Conservation (phyloP, 2,888 invertebrate species). For the Tipula helvola region DNA sequence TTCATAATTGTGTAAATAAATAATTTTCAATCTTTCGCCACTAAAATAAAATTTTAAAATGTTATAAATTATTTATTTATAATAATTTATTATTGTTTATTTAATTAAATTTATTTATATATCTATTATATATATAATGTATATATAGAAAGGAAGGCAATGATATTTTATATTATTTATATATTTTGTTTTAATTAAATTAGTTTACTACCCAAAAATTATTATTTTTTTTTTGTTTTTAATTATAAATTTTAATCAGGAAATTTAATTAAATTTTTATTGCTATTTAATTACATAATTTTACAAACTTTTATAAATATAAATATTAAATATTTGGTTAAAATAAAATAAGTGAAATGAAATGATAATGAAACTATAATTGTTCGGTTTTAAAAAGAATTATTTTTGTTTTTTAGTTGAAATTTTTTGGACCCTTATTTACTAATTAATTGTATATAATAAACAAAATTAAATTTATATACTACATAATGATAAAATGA, state of each 20-base stretch:
- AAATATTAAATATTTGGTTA: background rate
- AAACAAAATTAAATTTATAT: background rate
- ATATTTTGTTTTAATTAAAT: background rate
- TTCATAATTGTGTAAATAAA: background rate
- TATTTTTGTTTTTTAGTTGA: too few species aligned
- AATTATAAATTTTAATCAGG: background rate
- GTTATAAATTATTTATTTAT: background rate
- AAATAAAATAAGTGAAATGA: background rate
- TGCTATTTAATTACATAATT: background rate
- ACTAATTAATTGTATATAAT: background rate
- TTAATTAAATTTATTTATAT: background rate
- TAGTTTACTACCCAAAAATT: background rate
- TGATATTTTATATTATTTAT: background rate
- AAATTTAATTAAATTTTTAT: background rate
- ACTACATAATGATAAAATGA: background rate
- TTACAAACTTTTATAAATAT: background rate
- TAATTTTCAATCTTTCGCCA: background rate
- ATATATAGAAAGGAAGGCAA: background rate
- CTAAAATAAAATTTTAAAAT: background rate
- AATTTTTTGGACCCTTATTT: conserved; percentile 10
- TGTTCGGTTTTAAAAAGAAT: background rate
- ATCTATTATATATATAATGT: background rate
- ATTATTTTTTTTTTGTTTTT: background rate
- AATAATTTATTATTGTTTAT: background rate
- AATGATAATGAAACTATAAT: background rate